Percentiles rank a stretch among this genome's conserved stretches.
phyloP scores from a whole-genome alignment of 2,888 invertebrate species.

The Andrena fulva region DNA sequence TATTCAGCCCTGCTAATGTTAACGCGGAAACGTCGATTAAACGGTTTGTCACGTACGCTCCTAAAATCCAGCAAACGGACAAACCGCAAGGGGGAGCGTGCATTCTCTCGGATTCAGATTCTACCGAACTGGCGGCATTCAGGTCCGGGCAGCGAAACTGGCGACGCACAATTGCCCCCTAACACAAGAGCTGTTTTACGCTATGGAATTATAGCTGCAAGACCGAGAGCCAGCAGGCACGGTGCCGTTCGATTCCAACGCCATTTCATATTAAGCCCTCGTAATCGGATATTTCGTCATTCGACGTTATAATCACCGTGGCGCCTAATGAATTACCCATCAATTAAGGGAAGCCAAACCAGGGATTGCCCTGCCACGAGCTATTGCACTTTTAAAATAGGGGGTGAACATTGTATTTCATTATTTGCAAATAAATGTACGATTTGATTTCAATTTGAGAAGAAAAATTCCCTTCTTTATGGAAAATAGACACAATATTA shows the following conservation, averaged over 20 bases:
- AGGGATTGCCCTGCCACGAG: no score
- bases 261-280: slow-evolving; percentile 2
- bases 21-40: slow-evolving; percentile 5
- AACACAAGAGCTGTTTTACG: slow-evolving; percentile 30
- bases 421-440: no score
- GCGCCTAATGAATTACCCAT: background rate
- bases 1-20: background rate
- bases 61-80: slow-evolving; percentile 20
- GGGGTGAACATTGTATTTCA: no score
- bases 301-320: slow-evolving; percentile 3
- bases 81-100: slow-evolving; percentile 12
- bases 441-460: background rate
- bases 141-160: slow-evolving; percentile 8
- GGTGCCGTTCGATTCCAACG: background rate
- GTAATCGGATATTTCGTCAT: slow-evolving; percentile 1
- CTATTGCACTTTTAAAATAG: no score
- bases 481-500: background rate
- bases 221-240: slow-evolving; percentile 7
- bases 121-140: slow-evolving; percentile 22
- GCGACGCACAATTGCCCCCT: slow-evolving; percentile 23
- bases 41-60: slow-evolving; percentile 1
- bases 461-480: background rate
- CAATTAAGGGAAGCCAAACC: background rate
- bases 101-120: slow-evolving; percentile 20
- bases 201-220: slow-evolving; percentile 26